These are phyloP conservation scores for Pheosia tremula DNA, from an alignment of 2,888 invertebrate species.

Conservation along the genomic window DNA sequence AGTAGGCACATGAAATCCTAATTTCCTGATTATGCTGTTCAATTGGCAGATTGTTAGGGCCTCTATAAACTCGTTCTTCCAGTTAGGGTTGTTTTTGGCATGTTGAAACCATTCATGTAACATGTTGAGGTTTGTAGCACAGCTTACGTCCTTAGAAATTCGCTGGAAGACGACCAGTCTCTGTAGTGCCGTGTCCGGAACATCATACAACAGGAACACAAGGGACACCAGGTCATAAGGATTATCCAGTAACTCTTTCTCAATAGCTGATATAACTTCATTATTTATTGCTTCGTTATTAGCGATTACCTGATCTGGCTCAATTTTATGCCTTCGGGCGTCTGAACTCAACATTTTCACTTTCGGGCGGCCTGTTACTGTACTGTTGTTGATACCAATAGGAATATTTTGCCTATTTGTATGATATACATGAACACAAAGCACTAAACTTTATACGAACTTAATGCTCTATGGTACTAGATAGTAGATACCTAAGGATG, in stretches of 20 bases:
- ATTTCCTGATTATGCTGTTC: conserved; percentile 62
- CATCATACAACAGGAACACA: conserved; percentile 73
- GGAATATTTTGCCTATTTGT: too few species aligned
- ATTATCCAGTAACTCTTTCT: conserved; percentile 63
- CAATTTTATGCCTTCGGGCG: conserved; percentile 31
- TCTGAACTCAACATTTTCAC: conserved; percentile 54
- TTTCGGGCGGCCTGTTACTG: neutral
- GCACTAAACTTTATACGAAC: too few species aligned
- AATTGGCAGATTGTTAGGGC: conserved; percentile 69
- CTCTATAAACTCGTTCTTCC: conserved; percentile 75
- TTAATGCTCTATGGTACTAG: too few species aligned
- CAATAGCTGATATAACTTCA: conserved; percentile 61
- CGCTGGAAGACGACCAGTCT: conserved; percentile 65
- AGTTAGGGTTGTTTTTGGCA: conserved; percentile 57
- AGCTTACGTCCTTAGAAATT: conserved; percentile 54
- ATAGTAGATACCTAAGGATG: too few species aligned
- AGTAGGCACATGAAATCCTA: conserved; percentile 59
- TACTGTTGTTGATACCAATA: too few species aligned
- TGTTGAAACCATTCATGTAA: conserved; percentile 69
- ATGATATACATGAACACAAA: too few species aligned
- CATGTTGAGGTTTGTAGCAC: conserved; percentile 54
- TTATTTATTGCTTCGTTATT: conserved; percentile 56
- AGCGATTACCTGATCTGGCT: conserved; percentile 36
- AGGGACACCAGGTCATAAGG: conserved; percentile 68
- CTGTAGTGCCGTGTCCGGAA: conserved; percentile 71